phyloP scores from a whole-genome alignment of 2,113 vertebrate genomes.

The Patagioenas fasciata region DNA sequence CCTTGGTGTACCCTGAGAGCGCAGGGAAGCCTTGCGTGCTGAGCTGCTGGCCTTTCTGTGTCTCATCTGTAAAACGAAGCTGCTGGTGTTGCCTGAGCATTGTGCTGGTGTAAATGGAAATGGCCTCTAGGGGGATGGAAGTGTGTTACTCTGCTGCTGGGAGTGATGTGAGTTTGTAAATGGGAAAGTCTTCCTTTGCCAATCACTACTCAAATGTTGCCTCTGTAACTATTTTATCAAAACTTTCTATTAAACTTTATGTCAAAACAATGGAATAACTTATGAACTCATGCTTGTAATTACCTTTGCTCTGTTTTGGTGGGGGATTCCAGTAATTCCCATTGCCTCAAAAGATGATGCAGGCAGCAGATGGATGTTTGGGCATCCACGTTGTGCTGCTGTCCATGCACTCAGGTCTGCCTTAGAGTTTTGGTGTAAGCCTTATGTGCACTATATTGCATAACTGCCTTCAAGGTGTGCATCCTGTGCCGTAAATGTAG shows the following conservation, averaged over 20 bases:
- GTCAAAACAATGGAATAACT: background rate
- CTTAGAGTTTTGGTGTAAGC: background rate
- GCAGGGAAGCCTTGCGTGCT: fast-evolving
- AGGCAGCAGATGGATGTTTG: background rate
- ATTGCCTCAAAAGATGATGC: background rate
- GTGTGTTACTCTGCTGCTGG: background rate
- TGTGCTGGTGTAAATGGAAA: background rate
- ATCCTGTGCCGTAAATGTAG: fast-evolving
- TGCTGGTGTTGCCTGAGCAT: background rate
- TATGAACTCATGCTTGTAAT: background rate
- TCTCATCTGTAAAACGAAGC: background rate
- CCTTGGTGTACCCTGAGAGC: background rate
- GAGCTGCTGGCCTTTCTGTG: fast-evolving
- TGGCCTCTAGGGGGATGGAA: background rate
- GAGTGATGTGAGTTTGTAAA: fast-evolving
- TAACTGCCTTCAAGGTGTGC: background rate
- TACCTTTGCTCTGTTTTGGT: background rate
- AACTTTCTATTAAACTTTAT: background rate
- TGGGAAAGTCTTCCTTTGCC: background rate
- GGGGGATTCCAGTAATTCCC: background rate
- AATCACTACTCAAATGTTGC: background rate
- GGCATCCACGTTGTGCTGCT: fast-evolving
- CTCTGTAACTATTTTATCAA: background rate
- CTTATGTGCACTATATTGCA: fast-evolving
- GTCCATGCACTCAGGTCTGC: fast-evolving